Evolutionary conservation across 2,113 vertebrate genomes (phyloP).

Genomic region (Drymodes brunneopygia): DNA sequence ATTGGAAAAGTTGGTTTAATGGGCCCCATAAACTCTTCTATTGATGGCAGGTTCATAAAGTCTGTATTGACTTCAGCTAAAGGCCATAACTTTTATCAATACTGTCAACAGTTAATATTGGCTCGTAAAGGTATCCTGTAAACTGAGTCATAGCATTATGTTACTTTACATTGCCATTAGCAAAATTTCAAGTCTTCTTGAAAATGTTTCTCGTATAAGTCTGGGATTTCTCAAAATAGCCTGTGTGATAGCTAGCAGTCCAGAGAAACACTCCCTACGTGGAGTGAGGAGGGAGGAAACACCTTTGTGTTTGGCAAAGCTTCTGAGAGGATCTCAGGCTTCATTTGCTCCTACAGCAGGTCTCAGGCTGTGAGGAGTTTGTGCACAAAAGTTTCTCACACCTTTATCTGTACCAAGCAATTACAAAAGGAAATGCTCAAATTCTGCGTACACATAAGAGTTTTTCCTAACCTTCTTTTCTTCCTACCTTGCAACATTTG

Average conservation of each 20-base stretch:
- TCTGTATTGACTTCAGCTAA: constrained; percentile 64
- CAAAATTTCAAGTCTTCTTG: constrained; percentile 8
- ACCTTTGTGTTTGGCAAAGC: not conserved
- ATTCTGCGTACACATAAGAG: not conserved
- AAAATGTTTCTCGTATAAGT: not conserved
- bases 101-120: constrained; percentile 72
- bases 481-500: not conserved
- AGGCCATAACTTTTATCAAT: constrained; percentile 70
- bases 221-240: not conserved
- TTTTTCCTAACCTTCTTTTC: not conserved
- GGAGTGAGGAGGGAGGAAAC: not conserved
- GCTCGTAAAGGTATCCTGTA: constrained; percentile 55
- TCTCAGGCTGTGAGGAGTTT: not conserved
- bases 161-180: constrained; percentile 29
- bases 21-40: constrained; percentile 69
- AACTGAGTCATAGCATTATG: constrained; percentile 27
- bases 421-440: not conserved
- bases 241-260: not conserved
- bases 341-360: not conserved
- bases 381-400: not conserved
- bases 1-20: constrained; percentile 72
- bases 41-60: constrained; percentile 65
- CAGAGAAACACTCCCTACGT: not conserved
- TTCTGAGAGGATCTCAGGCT: not conserved
- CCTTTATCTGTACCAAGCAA: not conserved